A percentile compares a stretch with the other conserved stretches of the same genome.
phyloP scores from a whole-genome alignment of 1,140 invertebrate genomes.

The Trinorchestia longiramus region DNA sequence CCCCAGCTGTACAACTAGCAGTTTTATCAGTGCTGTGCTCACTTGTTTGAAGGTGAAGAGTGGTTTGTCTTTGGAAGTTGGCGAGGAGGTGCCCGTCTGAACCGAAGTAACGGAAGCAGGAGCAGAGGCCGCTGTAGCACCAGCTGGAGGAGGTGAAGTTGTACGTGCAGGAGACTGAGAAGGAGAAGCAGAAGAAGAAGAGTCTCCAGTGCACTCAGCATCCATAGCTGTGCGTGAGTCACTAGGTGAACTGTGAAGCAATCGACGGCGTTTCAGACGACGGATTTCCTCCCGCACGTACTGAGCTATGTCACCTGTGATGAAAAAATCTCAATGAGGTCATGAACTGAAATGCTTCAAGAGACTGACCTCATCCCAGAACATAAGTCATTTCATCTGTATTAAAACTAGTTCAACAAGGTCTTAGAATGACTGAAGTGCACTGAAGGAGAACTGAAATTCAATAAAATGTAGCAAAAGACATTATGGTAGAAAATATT shows the following conservation, averaged over 20 bases:
- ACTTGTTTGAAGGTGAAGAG: constrained; percentile 58
- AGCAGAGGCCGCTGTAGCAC: background rate
- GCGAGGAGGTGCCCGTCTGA: background rate
- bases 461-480: no score
- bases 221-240: background rate
- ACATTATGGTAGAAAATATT: no score
- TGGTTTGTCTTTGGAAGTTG: constrained; percentile 44
- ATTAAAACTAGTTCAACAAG: no score
- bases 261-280: constrained; percentile 23
- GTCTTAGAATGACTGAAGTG: no score
- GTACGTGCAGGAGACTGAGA: constrained; percentile 12
- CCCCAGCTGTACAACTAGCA: no score
- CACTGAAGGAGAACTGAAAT: no score
- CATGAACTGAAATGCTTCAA: background rate
- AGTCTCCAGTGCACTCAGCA: background rate
- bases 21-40: background rate
- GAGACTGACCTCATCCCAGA: background rate
- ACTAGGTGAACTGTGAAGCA: background rate
- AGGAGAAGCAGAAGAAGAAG: constrained; percentile 12
- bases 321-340: background rate
- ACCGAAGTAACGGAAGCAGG: background rate
- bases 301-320: constrained; percentile 43
- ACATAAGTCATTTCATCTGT: no score
- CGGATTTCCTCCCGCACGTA: constrained; percentile 55
- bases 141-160: background rate